Evolutionary conservation across 1,140 invertebrate species (phyloP).

Genomic region (Dinoponera quadriceps): DNA sequence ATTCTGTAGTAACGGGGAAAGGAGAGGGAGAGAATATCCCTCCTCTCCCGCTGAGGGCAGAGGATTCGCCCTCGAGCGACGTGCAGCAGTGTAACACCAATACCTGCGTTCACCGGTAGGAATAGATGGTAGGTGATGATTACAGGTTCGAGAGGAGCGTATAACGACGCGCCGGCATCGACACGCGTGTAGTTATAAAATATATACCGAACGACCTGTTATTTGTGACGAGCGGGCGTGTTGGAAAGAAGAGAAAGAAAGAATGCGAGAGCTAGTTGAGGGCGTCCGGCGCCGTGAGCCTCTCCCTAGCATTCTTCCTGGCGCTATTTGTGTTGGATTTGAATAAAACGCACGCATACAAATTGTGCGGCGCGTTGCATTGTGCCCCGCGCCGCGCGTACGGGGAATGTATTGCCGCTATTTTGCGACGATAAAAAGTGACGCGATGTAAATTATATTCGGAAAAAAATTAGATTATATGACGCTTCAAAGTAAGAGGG

Average conservation of each 20-base stretch:
- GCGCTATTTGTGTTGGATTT: slow-evolving; percentile 20
- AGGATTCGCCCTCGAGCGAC: slow-evolving; percentile 53
- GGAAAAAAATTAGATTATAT: slow-evolving; percentile 21
- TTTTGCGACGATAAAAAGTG: neutral
- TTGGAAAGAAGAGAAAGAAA: slow-evolving; percentile 23
- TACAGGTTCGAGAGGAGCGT: slow-evolving; percentile 64
- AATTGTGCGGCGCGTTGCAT: neutral
- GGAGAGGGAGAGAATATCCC: neutral
- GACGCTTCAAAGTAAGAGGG: neutral
- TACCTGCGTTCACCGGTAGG: slow-evolving; percentile 51
- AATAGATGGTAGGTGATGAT: slow-evolving; percentile 74
- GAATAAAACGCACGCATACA: slow-evolving; percentile 35
- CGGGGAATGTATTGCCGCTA: slow-evolving; percentile 14
- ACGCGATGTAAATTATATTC: slow-evolving; percentile 7
- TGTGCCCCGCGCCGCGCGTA: neutral
- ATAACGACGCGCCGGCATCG: slow-evolving; percentile 65
- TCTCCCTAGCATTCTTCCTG: slow-evolving; percentile 28
- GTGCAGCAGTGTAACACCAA: slow-evolving; percentile 47
- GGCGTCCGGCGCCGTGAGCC: slow-evolving; percentile 2
- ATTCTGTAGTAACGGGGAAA: slow-evolving; percentile 41
- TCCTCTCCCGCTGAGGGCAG: neutral
- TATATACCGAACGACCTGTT: slow-evolving; percentile 68
- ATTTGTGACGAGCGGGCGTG: slow-evolving; percentile 58
- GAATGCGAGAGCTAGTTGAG: slow-evolving; percentile 35
- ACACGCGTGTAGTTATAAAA: slow-evolving; percentile 70